A percentile compares a stretch with the other conserved stretches of the same genome.
These are phyloP conservation scores for Orthonychiurus folsomi DNA, from an alignment of 2,888 invertebrate genomes.

Conservation along the genomic window DNA sequence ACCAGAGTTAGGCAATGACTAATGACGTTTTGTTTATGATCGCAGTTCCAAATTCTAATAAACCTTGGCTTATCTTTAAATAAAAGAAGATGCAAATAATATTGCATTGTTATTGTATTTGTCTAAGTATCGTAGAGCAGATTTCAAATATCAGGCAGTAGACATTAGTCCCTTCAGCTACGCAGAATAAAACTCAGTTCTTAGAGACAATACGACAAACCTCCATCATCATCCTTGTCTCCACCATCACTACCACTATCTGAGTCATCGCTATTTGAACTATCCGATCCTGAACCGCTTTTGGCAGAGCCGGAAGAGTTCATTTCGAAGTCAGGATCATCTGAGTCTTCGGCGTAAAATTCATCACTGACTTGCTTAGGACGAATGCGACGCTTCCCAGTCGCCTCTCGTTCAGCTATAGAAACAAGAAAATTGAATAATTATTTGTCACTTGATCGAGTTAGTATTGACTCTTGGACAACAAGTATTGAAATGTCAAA, in stretches of 20 bases:
- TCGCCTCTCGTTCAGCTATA: constrained; percentile 34
- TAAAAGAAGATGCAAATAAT: too few species aligned
- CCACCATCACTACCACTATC: constrained; percentile 19
- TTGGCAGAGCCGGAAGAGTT: constrained; percentile 15
- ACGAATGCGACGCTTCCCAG: constrained; percentile 34
- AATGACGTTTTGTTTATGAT: too few species aligned
- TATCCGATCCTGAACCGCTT: constrained; percentile 2
- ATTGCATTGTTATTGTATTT: too few species aligned
- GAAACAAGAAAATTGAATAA: constrained; percentile 8
- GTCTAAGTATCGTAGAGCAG: too few species aligned
- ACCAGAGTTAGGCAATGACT: too few species aligned
- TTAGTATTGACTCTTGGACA: not conserved
- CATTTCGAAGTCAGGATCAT: constrained; percentile 36
- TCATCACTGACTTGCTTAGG: constrained; percentile 36
- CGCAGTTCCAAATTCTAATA: too few species aligned
- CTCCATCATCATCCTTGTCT: constrained; percentile 23
- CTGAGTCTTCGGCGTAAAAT: constrained; percentile 34
- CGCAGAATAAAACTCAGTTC: too few species aligned
- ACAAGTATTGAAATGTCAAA: not conserved
- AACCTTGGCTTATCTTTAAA: too few species aligned
- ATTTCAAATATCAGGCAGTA: too few species aligned
- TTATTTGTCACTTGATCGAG: not conserved
- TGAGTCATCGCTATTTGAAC: constrained; percentile 7
- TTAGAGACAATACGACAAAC: too few species aligned
- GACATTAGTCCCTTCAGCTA: too few species aligned